A percentile compares a stretch with the other conserved stretches of the same genome.
These are phyloP conservation scores for Conistra vaccinii DNA, from an alignment of 2,888 invertebrate genomes.

Conservation along the genomic window DNA sequence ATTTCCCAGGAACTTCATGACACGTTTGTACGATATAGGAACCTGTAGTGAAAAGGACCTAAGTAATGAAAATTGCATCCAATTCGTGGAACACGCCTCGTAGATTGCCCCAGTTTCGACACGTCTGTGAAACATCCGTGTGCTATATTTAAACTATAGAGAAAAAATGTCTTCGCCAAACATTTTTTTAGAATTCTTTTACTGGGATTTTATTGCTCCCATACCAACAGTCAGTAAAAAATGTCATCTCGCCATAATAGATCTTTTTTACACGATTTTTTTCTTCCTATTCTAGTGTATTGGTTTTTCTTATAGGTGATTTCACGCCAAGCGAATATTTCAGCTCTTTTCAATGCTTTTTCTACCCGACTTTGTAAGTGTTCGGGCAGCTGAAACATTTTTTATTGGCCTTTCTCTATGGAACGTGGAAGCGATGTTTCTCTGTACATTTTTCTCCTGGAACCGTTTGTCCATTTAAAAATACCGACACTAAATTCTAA, in stretches of 20 bases:
- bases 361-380: slow-evolving; percentile 1
- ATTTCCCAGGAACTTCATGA: neutral
- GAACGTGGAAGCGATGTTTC: slow-evolving; percentile 54
- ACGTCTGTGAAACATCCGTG: neutral
- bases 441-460: slow-evolving; percentile 42
- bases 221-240: neutral
- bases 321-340: neutral
- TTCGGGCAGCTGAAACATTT: slow-evolving; percentile 45
- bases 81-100: neutral
- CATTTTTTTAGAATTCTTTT: neutral
- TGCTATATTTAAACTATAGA: neutral
- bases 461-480: slow-evolving; percentile 53
- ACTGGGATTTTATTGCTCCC: neutral
- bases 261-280: neutral
- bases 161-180: neutral
- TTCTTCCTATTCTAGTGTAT: neutral
- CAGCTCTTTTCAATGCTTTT: neutral
- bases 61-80: neutral
- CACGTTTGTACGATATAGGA: neutral
- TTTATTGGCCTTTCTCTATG: slow-evolving; percentile 30
- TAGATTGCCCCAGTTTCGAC: neutral
- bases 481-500: slow-evolving; percentile 44
- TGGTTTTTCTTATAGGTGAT: neutral
- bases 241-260: neutral
- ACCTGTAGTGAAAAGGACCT: no score